Percentiles rank a stretch among this genome's conserved stretches.
phyloP scores from a whole-genome alignment of 1,140 invertebrate species.

The Teleopsis dalmanni region DNA sequence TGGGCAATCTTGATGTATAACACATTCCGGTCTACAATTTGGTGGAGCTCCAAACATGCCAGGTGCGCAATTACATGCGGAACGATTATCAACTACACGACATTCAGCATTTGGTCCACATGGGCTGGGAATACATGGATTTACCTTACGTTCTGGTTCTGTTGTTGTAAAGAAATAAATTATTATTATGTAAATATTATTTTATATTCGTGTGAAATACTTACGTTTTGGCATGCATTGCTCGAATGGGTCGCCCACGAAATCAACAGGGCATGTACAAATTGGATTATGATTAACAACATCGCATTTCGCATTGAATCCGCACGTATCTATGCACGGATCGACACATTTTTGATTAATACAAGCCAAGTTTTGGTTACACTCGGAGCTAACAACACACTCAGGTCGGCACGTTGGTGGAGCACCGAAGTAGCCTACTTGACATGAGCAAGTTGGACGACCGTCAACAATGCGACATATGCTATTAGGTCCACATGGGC shows the following conservation, averaged over 20 bases:
- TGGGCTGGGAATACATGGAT: constrained; percentile 70
- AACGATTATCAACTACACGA: constrained; percentile 56
- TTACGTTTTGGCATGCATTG: constrained; percentile 64
- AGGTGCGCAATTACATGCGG: constrained; percentile 67
- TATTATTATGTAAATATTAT: not conserved
- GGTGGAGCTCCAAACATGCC: constrained; percentile 79
- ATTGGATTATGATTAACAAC: constrained; percentile 78
- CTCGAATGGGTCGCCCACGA: constrained; percentile 75
- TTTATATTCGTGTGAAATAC: constrained; percentile 21
- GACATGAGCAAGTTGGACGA: constrained; percentile 71
- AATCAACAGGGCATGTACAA: constrained; percentile 68
- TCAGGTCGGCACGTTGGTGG: constrained; percentile 72
- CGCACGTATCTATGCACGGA: constrained; percentile 73
- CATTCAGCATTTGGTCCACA: constrained; percentile 78
- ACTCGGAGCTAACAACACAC: constrained; percentile 72
- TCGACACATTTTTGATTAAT: constrained; percentile 73
- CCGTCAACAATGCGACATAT: constrained; percentile 63
- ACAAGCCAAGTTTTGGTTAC: constrained; percentile 61
- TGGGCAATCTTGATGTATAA: constrained; percentile 73
- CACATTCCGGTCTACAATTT: constrained; percentile 67
- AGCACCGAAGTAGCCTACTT: constrained; percentile 63
- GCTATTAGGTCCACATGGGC: constrained; percentile 74
- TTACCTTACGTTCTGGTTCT: constrained; percentile 43
- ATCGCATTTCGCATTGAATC: constrained; percentile 67
- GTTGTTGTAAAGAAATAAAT: not conserved